Conservation (phyloP, 1,140 invertebrate species). For the Lepidotrigona ventralis region DNA sequence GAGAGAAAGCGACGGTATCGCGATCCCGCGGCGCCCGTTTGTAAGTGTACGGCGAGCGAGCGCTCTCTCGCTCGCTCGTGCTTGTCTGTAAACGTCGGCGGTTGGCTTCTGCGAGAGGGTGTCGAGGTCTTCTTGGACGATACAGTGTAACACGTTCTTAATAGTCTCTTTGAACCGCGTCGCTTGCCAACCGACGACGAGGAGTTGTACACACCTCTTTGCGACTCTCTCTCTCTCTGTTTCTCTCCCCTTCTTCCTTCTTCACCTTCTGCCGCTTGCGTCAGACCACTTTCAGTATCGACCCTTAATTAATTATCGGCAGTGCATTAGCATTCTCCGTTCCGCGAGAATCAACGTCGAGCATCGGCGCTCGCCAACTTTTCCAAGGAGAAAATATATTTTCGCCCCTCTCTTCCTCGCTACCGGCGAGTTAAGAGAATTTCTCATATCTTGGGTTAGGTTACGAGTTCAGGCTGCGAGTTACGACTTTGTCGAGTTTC, state of each 20-base stretch:
- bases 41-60: background rate
- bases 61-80: background rate
- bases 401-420: background rate
- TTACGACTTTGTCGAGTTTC: background rate
- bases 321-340: constrained; percentile 55
- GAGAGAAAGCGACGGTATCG: background rate
- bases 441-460: background rate
- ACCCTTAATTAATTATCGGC: constrained; percentile 72
- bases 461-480: background rate
- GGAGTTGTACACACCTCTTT: constrained; percentile 58
- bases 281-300: constrained; percentile 66
- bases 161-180: constrained; percentile 64
- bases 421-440: background rate
- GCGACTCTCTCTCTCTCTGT: constrained; percentile 44
- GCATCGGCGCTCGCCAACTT: background rate
- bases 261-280: constrained; percentile 56
- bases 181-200: constrained; percentile 63
- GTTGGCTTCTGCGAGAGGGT: constrained; percentile 33
- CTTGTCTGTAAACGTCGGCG: constrained; percentile 31
- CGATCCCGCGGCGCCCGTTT: constrained; percentile 59
- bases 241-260: constrained; percentile 35
- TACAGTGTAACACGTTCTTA: constrained; percentile 63
- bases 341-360: constrained; percentile 29
- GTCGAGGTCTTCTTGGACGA: constrained; percentile 70
- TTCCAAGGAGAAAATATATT: constrained; percentile 24